Conservation (phyloP, 2,797 vertebrate species). For the Rhynchotus rufescens region DNA sequence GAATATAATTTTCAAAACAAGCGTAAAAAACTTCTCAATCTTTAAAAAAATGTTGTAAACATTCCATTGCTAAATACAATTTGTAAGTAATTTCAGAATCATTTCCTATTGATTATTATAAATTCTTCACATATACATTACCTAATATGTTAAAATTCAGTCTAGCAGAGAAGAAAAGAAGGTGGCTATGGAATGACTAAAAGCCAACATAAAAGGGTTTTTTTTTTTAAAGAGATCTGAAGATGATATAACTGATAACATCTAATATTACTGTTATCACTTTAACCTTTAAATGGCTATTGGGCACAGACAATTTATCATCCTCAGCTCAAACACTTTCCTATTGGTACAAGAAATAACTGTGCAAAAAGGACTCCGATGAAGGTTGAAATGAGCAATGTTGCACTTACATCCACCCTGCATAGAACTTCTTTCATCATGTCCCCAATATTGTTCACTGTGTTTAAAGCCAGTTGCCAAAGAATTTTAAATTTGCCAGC, state of each 20-base stretch:
- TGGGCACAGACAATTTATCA: neutral
- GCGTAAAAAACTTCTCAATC: neutral
- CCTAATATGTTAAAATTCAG: neutral
- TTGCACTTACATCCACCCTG: neutral
- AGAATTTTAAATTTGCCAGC: neutral
- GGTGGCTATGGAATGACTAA: neutral
- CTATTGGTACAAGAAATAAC: neutral
- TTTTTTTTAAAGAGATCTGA: neutral
- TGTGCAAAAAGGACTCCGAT: neutral
- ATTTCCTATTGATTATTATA: neutral
- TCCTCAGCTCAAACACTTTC: neutral
- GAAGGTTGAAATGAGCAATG: neutral
- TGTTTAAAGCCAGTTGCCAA: neutral
- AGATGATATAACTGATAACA: neutral
- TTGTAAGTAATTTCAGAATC: neutral
- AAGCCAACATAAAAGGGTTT: neutral
- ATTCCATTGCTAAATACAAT: neutral
- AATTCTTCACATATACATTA: neutral
- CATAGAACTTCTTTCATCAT: neutral
- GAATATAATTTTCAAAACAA: neutral
- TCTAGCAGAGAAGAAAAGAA: neutral
- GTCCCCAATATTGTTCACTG: neutral
- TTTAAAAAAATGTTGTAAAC: neutral
- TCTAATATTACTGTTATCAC: too few species aligned
- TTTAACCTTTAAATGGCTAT: neutral